phyloP scores from a whole-genome alignment of 1,140 invertebrate species.

The Penaeus chinensis region DNA sequence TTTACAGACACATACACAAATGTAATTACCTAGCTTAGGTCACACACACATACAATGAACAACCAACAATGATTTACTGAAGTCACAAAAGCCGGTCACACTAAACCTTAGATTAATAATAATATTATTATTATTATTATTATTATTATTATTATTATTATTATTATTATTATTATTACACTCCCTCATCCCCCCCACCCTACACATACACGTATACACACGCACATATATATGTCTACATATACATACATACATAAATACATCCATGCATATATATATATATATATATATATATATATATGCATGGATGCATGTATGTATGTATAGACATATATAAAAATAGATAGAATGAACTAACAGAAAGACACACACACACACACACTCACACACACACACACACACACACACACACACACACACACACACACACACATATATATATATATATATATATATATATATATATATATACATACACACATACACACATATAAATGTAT shows the following conservation, averaged over 20 bases:
- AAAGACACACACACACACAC: background rate
- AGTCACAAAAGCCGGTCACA: too few relatives aligned
- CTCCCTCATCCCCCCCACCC: background rate
- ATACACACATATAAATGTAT: too few relatives aligned
- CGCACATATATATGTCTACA: background rate
- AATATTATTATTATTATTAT: conserved; percentile 6
- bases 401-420: background rate
- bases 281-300: background rate
- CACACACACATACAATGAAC: too few relatives aligned
- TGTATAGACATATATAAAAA: background rate
- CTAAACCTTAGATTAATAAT: background rate
- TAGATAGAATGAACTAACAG: background rate
- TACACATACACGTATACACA: background rate
- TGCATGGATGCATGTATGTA: background rate
- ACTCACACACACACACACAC: conserved; percentile 2
- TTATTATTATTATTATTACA: conserved; percentile 10
- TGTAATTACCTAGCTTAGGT: too few relatives aligned
- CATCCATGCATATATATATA: background rate
- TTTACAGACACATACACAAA: too few relatives aligned
- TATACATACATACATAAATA: background rate
- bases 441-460: background rate
- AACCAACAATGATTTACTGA: too few relatives aligned
- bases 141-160: background rate
- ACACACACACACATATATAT: background rate
- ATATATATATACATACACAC: background rate